Base-by-base conservation (phyloP, 2,888 invertebrate species). In the Neoitamus cyanurus region DNA sequence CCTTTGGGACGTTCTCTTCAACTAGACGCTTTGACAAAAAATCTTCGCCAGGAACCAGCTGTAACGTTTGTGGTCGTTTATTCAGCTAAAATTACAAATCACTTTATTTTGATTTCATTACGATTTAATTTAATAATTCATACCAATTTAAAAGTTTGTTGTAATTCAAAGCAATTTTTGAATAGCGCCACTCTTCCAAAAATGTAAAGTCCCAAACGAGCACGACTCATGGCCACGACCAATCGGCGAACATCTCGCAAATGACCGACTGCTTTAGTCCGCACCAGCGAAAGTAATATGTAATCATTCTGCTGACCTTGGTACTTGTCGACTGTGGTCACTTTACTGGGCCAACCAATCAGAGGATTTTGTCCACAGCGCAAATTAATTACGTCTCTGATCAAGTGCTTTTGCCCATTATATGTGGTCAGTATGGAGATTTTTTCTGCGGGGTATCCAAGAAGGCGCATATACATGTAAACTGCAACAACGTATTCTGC, bases 251-350 rank as follows among this genome's bases (percentile, higher is more conserved):
- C 97, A 92, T 99, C 99, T 37, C 99, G 93, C 86, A 99, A 93
- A 93, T 99, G 99, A 46, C 99, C 99, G n/a, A 99, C 99, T 0
- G 98, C 97, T 89, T 95, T 95, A 0, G 99, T 99, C 86, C 99
- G 94, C 28, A 99, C 99, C 73, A 99, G 92, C 0, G 99, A 99
- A 77, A 99, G 93, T 15, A 99, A 93, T 85, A 99, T 98, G 89
- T 97, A 98, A 92, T 99, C 99, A 91, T 99, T 99, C 92, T 99
- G 99, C 90, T 99, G 99, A 84, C 99, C 99, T 90, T 99, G 99
- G 91, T 98, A 99, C 90, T 99, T 99, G 92, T 99, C 99, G 20
- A 99, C 99, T 0, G 99, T 99, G 0, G 97, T 96, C 31, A 97
- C 94, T 93, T 98, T 98, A 87, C 96, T 95, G 0, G 98, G 98